A percentile compares a stretch with the other conserved stretches of the same genome.
Conservation (phyloP, 30 jellyfish, hydroid and myxozoan genomes). For the Turritopsis rubra region DNA sequence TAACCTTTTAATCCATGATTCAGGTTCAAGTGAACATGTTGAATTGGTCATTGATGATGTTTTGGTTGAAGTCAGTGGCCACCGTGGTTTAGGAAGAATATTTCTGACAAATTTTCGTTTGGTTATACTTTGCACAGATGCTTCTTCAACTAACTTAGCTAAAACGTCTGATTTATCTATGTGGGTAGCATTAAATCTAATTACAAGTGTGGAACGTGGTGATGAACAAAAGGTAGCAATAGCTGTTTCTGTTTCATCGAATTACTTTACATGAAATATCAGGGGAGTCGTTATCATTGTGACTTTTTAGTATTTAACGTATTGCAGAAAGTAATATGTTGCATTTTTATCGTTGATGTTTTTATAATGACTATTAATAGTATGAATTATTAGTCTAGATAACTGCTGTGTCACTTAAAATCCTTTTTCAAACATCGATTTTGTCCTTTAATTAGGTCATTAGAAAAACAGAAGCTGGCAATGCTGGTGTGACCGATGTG, state of each 20-base stretch:
- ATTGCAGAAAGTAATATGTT: no score
- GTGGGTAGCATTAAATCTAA: constrained; percentile 78
- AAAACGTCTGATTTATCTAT: constrained; percentile 75
- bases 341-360: no score
- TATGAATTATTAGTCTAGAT: no score
- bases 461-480: constrained; percentile 84
- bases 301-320: no score
- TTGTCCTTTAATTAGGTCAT: no score
- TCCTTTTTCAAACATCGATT: no score
- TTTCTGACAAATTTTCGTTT: constrained; percentile 78
- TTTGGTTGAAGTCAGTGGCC: constrained; percentile 91
- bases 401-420: no score
- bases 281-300: no score
- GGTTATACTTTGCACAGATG: constrained; percentile 65
- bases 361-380: no score
- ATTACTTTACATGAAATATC: background rate
- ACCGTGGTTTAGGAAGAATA: constrained; percentile 89
- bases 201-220: constrained; percentile 82
- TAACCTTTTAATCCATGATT: no score
- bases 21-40: constrained; percentile 80
- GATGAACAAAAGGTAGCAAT: constrained; percentile 72
- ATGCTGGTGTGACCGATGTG: constrained; percentile 83
- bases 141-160: constrained; percentile 79
- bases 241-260: background rate
- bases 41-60: constrained; percentile 88